Base-by-base conservation (phyloP, 2,113 vertebrate genomes). In the Cochlearius cochlearius region DNA sequence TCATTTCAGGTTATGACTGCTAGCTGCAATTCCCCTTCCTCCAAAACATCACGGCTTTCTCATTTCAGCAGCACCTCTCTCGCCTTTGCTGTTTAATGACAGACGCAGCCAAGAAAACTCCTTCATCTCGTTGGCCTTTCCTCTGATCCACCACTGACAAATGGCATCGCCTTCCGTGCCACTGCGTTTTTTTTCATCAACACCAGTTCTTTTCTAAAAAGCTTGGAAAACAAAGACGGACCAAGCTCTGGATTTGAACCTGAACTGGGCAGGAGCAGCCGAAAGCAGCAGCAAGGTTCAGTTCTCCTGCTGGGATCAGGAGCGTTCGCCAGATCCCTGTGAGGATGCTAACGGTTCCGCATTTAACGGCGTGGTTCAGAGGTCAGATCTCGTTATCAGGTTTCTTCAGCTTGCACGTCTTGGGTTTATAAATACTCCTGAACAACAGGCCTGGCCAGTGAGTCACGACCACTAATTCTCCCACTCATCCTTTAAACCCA, bases 161-260 rank as follows among this genome's bases (percentile, higher is more conserved):
- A 23, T 3, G 10, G 36, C 36, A 16, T 29, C 11, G 0, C 0
- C 0, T 18, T 30, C 58, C 5, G 22, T 8, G 49, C 17, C 13
- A 12, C 41, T 6, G 26, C 10, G 1, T 17, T 66, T 49, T 63
- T 49, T 63, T 49, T 36, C 43, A 29, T 7, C 43, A 32, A 8
- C 26, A 3, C 1, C 47, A 20, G 21, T 0, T 78, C 15, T 36
- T 55, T n/a, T 7, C 45, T 22, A 7, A 55, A 82, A 41, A 36
- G 8, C 27, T 16, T 19, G 36, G 73, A 2, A 75, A 43, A 29
- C 32, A 17, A 10, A 3, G 39, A 16, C 6, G 68, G 45, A 12
- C 29, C 68, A 12, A 4, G 55, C 49, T 56, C 36, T 68, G 62
- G 23, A 29, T 45, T 36, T 53, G 55, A 15, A 25, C 32, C 14